A percentile compares a stretch with the other conserved stretches of the same genome.
phyloP scores from a whole-genome alignment of 2,888 invertebrate species.

The Platynereis dumerilii region DNA sequence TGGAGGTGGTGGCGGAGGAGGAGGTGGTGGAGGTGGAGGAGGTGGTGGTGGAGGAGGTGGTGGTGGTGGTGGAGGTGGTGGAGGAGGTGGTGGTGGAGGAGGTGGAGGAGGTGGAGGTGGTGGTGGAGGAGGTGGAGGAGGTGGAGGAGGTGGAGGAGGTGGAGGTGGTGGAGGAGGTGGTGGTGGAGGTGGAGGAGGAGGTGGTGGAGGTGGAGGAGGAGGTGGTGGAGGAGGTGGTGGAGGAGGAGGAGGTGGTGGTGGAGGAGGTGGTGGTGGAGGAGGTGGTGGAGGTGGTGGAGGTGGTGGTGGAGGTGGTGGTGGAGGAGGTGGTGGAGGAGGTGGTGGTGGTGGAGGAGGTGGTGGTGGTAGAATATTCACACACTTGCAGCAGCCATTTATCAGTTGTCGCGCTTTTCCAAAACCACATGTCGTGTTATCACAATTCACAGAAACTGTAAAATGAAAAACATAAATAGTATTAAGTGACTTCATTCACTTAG shows the following conservation, averaged over 20 bases:
- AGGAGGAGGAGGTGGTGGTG: slow-evolving; percentile 23
- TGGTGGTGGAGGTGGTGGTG: slow-evolving; percentile 26
- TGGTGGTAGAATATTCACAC: too few relatives aligned
- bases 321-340: slow-evolving; percentile 24
- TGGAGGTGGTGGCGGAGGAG: neutral
- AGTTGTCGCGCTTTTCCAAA: too few relatives aligned
- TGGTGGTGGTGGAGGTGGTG: neutral
- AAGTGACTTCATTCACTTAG: too few relatives aligned
- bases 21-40: neutral
- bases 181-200: slow-evolving; percentile 16
- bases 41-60: slow-evolving; percentile 10
- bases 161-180: slow-evolving; percentile 20
- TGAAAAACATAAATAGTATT: too few relatives aligned
- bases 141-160: slow-evolving; percentile 21
- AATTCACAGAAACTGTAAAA: too few relatives aligned
- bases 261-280: slow-evolving; percentile 12
- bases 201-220: slow-evolving; percentile 29
- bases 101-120: slow-evolving; percentile 30
- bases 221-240: slow-evolving; percentile 27
- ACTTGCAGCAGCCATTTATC: too few relatives aligned
- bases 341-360: slow-evolving; percentile 15
- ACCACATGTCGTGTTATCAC: too few relatives aligned
- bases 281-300: slow-evolving; percentile 26
- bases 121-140: slow-evolving; percentile 33
- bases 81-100: slow-evolving; percentile 33